A percentile compares a stretch with the other conserved stretches of the same genome.
Evolutionary conservation across 2,888 invertebrate species (phyloP).

Genomic region (Xanthorhoe designata): DNA sequence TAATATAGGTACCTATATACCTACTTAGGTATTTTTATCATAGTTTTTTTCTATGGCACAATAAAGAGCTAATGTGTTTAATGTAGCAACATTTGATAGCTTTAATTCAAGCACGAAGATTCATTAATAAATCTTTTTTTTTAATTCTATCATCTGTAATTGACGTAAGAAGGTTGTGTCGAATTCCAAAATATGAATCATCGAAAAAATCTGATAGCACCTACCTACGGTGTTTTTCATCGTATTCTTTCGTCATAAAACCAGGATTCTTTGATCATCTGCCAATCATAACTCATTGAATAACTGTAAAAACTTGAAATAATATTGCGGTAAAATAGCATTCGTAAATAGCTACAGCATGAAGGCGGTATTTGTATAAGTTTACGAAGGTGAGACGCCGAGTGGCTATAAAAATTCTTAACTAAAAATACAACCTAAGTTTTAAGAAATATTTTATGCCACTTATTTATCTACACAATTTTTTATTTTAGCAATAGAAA

Average conservation of each 20-base stretch:
- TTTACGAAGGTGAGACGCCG: neutral
- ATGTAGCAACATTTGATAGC: no score
- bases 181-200: neutral
- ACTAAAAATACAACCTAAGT: neutral
- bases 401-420: neutral
- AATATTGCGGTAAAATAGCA: slow-evolving; percentile 2
- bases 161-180: no score
- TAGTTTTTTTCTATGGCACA: no score
- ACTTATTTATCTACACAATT: no score
- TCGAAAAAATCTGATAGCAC: neutral
- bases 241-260: slow-evolving; percentile 17
- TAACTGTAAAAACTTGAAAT: slow-evolving; percentile 22
- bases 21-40: no score
- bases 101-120: no score
- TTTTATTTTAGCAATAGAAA: no score
- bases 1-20: no score
- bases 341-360: slow-evolving; percentile 15
- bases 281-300: slow-evolving; percentile 41
- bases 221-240: neutral
- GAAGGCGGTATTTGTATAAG: neutral
- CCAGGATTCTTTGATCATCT: slow-evolving; percentile 38
- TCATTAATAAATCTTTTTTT: no score
- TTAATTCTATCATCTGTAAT: no score
- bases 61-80: no score
- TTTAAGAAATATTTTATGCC: no score